These are phyloP conservation scores for Oligia strigilis DNA, from an alignment of 2,888 invertebrate species.

Conservation along the genomic window DNA sequence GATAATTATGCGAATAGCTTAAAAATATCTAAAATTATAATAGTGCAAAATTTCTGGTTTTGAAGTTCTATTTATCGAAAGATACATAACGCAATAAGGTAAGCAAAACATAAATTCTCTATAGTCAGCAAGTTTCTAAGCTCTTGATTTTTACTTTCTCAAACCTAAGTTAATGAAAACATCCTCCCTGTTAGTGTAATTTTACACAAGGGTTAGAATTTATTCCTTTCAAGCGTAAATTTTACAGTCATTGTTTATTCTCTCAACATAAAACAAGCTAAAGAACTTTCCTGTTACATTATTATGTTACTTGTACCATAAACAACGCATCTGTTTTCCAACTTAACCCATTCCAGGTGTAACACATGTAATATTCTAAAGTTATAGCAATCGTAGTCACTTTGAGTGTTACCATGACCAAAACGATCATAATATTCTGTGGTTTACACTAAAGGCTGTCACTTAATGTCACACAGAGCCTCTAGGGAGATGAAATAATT, in stretches of 20 bases:
- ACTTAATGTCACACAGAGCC: constrained; percentile 2
- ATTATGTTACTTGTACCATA: constrained; percentile 1
- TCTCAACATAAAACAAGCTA: background rate
- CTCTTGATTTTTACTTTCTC: background rate
- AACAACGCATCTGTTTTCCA: constrained; percentile 29
- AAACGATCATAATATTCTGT: no score
- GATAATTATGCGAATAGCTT: no score
- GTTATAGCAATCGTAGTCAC: constrained; percentile 27
- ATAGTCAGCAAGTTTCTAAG: no score
- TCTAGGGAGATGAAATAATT: constrained; percentile 8
- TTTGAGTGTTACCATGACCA: constrained; percentile 3
- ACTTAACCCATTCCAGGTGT: constrained; percentile 37
- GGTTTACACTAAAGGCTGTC: background rate
- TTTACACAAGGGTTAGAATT: background rate
- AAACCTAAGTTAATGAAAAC: background rate
- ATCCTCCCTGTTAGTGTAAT: background rate
- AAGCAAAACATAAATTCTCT: no score
- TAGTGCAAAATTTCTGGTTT: no score
- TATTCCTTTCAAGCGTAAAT: background rate
- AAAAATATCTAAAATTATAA: no score
- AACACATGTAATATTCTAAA: constrained; percentile 36
- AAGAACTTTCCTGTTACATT: constrained; percentile 18
- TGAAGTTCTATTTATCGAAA: no score
- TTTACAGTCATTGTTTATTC: constrained; percentile 32
- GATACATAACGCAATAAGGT: no score